Evolutionary conservation across 2,888 invertebrate genomes (phyloP).

Genomic region (Corbicula japonica): DNA sequence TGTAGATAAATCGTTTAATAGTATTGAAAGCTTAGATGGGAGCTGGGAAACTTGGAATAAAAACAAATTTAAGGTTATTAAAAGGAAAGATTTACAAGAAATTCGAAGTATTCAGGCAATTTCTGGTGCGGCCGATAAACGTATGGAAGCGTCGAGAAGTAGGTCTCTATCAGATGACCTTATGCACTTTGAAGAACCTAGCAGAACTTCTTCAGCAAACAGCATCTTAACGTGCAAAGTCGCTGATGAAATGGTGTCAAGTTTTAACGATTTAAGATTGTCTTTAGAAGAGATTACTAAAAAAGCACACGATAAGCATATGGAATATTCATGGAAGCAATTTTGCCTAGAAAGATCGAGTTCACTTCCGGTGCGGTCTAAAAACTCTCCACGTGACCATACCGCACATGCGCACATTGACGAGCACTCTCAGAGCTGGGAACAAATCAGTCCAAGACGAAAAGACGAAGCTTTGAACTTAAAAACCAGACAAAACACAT

Average conservation of each 20-base stretch:
- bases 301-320: conserved; percentile 49
- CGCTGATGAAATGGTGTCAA: conserved; percentile 63
- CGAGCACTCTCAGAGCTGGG: conserved; percentile 64
- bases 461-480: conserved; percentile 22
- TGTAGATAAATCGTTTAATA: conserved; percentile 15
- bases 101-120: conserved; percentile 12
- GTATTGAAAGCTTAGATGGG: conserved; percentile 22
- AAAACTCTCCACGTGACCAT: neutral
- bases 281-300: conserved; percentile 58
- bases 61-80: conserved; percentile 33
- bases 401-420: too few species aligned
- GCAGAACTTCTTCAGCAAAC: conserved; percentile 22
- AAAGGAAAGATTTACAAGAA: conserved; percentile 32
- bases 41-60: conserved; percentile 34
- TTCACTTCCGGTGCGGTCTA: conserved; percentile 55
- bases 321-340: conserved; percentile 54
- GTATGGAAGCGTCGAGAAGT: neutral
- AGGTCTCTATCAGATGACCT: conserved; percentile 47
- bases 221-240: conserved; percentile 59
- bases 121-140: neutral
- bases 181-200: conserved; percentile 39
- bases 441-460: conserved; percentile 56
- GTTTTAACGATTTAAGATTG: conserved; percentile 57
- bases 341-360: conserved; percentile 62
- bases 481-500: conserved; percentile 18